Evolutionary conservation across 2,113 vertebrate genomes (phyloP).

Genomic region (Catharus minimus): DNA sequence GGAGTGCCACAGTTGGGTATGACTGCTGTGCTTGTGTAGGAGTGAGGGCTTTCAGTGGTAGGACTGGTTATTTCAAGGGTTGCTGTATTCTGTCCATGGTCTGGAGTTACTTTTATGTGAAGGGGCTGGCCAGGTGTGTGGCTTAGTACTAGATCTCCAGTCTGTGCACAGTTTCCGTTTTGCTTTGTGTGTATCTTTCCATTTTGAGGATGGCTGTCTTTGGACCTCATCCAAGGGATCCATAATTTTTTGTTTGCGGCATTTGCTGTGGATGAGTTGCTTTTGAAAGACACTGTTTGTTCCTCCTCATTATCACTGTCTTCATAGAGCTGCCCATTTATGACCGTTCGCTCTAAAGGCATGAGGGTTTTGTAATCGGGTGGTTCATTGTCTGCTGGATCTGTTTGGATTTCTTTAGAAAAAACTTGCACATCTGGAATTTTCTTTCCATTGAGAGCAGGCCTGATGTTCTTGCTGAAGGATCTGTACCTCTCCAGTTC

Average conservation of each 20-base stretch:
- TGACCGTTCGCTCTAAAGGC: conserved; percentile 81
- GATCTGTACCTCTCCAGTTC: conserved; percentile 92
- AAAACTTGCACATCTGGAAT: conserved; percentile 90
- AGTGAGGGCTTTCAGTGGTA: conserved; percentile 83
- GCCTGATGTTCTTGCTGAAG: conserved; percentile 90
- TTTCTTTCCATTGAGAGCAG: conserved; percentile 88
- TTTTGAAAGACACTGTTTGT: conserved; percentile 72
- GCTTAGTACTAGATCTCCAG: conserved; percentile 88
- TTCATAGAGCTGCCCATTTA: conserved; percentile 88
- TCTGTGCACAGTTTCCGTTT: conserved; percentile 83
- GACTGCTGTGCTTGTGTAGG: conserved; percentile 93
- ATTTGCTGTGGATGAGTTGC: conserved; percentile 77
- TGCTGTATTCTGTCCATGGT: conserved; percentile 89
- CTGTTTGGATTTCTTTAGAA: conserved; percentile 95
- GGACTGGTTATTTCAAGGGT: conserved; percentile 94
- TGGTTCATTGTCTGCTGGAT: conserved; percentile 80
- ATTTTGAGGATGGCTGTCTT: conserved; percentile 82
- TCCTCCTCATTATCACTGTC: conserved; percentile 82
- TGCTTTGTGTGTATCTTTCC: conserved; percentile 82
- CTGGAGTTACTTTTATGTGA: conserved; percentile 95
- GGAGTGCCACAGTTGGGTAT: conserved; percentile 92
- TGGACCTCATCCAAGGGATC: conserved; percentile 86
- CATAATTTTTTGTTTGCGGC: conserved; percentile 84
- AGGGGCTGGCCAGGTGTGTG: conserved; percentile 93
- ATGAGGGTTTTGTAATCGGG: conserved; percentile 82